Evolutionary conservation across 2,797 vertebrate species (phyloP).

Genomic region (Buceros bicornis): DNA sequence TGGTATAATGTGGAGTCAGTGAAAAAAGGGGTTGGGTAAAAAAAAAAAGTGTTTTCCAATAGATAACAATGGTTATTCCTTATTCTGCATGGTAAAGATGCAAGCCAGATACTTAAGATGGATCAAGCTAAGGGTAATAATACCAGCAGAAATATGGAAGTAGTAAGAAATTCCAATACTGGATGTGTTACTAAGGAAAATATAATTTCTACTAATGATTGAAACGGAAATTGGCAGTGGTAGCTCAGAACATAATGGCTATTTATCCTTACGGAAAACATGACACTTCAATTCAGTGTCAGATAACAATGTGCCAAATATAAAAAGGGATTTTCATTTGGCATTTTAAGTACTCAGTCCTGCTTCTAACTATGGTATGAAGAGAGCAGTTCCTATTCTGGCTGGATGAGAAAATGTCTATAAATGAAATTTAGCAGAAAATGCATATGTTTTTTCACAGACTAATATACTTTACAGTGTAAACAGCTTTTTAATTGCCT

Average conservation of each 20-base stretch:
- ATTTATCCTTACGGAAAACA: conserved; percentile 67
- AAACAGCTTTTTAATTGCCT: background rate
- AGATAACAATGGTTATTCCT: background rate
- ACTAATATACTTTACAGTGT: background rate
- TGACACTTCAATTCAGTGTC: conserved; percentile 70
- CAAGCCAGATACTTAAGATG: background rate
- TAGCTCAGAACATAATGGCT: conserved; percentile 54
- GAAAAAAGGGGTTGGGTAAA: background rate
- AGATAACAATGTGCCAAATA: conserved; percentile 74
- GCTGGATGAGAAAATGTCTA: conserved; percentile 52
- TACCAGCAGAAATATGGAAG: background rate
- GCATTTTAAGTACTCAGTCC: conserved; percentile 58
- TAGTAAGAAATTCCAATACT: background rate
- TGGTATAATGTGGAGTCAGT: background rate
- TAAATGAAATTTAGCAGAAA: conserved; percentile 48
- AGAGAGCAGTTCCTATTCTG: conserved; percentile 46
- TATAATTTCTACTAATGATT: conserved; percentile 16
- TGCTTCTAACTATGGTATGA: conserved; percentile 41
- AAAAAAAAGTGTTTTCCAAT: background rate
- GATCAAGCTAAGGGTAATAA: background rate
- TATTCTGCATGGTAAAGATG: background rate
- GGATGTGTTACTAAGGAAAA: conserved; percentile 15
- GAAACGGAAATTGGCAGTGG: conserved; percentile 44
- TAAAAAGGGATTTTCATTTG: conserved; percentile 70
- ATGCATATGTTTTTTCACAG: accelerated